Evolutionary conservation across 2,888 invertebrate species (phyloP).

Genomic region (Chaetoderma sp.): DNA sequence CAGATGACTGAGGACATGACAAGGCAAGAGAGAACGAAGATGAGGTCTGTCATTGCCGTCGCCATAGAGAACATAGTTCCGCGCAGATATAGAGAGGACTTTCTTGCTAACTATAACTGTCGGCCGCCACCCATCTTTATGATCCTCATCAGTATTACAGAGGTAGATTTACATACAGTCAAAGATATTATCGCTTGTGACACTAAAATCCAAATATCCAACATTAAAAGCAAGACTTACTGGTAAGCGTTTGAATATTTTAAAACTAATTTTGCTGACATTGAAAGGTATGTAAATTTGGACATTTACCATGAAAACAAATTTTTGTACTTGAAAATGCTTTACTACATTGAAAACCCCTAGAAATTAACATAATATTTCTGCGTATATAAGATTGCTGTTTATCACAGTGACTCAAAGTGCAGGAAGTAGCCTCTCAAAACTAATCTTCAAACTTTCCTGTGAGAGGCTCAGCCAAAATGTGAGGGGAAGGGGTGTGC

Average conservation of each 20-base stretch:
- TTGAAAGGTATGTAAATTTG: not conserved
- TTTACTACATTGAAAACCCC: no score
- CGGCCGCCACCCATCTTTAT: slow-evolving; percentile 92
- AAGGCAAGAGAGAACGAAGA: slow-evolving; percentile 47
- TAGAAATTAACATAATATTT: no score
- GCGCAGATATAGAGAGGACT: slow-evolving; percentile 74
- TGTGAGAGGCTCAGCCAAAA: no score
- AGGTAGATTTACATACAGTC: slow-evolving; percentile 81
- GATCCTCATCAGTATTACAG: slow-evolving; percentile 87
- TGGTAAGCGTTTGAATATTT: no score
- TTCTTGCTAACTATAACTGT: slow-evolving; percentile 92
- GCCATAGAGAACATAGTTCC: slow-evolving; percentile 71
- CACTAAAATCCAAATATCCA: not conserved
- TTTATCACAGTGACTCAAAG: no score
- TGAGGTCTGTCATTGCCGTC: slow-evolving; percentile 57
- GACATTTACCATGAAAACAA: slow-evolving; percentile 5
- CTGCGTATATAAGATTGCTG: no score
- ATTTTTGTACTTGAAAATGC: no score
- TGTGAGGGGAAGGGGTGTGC: no score
- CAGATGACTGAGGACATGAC: slow-evolving; percentile 43
- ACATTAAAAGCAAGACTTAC: not conserved
- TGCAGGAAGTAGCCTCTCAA: no score
- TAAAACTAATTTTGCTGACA: not conserved
- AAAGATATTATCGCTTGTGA: not conserved
- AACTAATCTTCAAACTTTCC: no score